Percentiles rank a stretch among this genome's conserved stretches.
These are phyloP conservation scores for Drosophila stalkeri DNA, from an alignment of 2,888 invertebrate genomes.

Conservation along the genomic window DNA sequence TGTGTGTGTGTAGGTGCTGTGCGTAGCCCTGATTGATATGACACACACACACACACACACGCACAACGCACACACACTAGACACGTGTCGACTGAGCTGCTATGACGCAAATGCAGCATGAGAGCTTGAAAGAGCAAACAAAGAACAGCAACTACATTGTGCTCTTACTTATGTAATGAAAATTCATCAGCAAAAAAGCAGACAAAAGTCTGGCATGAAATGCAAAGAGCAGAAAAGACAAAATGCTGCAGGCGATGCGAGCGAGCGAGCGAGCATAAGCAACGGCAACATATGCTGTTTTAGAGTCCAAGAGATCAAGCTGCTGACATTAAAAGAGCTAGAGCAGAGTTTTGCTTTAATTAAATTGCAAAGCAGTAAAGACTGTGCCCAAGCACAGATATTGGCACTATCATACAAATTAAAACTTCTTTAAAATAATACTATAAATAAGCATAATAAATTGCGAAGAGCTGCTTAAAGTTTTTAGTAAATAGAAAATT, in stretches of 20 bases:
- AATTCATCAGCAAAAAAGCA: constrained; percentile 44
- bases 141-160: neutral
- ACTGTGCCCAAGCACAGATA: no score
- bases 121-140: neutral
- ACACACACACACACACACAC: constrained; percentile 28
- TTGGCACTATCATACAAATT: no score
- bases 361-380: no score
- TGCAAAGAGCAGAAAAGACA: neutral
- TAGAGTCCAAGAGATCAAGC: neutral
- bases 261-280: neutral
- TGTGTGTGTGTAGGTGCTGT: neutral
- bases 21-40: constrained; percentile 57
- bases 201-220: neutral
- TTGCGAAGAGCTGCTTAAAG: no score
- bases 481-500: no score
- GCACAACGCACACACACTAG: neutral
- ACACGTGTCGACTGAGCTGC: constrained; percentile 2
- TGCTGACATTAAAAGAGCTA: no score
- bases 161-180: constrained; percentile 62
- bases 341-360: no score
- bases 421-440: no score
- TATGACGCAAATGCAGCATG: constrained; percentile 67
- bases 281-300: neutral
- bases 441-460: no score
- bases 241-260: neutral